Percentiles rank a stretch among this genome's conserved stretches.
phyloP scores from a whole-genome alignment of 2,888 invertebrate genomes.

The Epicampocera succincta region DNA sequence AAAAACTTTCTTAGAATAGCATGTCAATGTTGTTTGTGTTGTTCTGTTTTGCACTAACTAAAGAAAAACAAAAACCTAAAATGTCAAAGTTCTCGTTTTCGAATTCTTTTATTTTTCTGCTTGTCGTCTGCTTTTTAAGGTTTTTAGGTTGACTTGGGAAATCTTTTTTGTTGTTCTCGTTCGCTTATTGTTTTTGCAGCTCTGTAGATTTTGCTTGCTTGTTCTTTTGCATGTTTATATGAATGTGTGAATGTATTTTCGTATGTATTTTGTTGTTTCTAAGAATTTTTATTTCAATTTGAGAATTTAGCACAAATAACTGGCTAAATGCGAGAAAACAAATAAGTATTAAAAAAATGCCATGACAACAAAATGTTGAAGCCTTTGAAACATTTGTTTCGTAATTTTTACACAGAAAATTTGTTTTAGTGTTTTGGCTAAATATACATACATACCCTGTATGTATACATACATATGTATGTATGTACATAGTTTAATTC shows the following conservation, averaged over 20 bases:
- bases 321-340: constrained; percentile 36
- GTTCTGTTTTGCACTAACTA: constrained; percentile 43
- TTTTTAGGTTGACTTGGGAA: constrained; percentile 44
- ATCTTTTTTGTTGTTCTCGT: constrained; percentile 1
- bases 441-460: too few species aligned
- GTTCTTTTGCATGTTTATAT: constrained; percentile 18
- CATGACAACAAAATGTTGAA: constrained; percentile 36
- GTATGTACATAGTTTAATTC: background rate
- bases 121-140: constrained; percentile 42
- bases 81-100: constrained; percentile 62
- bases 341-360: constrained; percentile 13
- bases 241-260: too few species aligned
- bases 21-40: constrained; percentile 52
- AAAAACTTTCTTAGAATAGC: constrained; percentile 65
- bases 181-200: constrained; percentile 35
- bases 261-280: constrained; percentile 55
- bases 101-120: constrained; percentile 30
- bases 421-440: constrained; percentile 1
- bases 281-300: constrained; percentile 54
- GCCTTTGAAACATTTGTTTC: constrained; percentile 48
- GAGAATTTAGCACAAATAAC: constrained; percentile 61
- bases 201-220: constrained; percentile 23
- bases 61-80: constrained; percentile 54
- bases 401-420: constrained; percentile 31
- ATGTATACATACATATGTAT: too few species aligned